A percentile compares a stretch with the other conserved stretches of the same genome.
These are phyloP conservation scores for Euphydryas editha DNA, from an alignment of 2,888 invertebrate species.

Conservation along the genomic window DNA sequence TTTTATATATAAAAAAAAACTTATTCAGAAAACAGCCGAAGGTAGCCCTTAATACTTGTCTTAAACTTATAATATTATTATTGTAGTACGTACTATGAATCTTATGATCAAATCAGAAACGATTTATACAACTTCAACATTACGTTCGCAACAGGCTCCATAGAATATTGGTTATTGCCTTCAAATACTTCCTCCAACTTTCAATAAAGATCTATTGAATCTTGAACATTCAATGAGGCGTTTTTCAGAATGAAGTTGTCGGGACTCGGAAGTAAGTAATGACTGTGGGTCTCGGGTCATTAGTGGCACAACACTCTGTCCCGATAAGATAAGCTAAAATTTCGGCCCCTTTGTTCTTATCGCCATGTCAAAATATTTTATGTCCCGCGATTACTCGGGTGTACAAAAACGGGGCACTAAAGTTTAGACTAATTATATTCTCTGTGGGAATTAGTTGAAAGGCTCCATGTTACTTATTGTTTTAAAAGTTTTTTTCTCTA, in stretches of 20 bases:
- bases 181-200: constrained; percentile 18
- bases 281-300: constrained; percentile 65
- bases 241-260: constrained; percentile 65
- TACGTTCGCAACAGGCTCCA: constrained; percentile 8
- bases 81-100: background rate
- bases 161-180: constrained; percentile 14
- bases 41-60: too few relatives aligned
- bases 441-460: constrained; percentile 36
- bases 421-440: constrained; percentile 36
- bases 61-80: too few relatives aligned
- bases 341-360: constrained; percentile 74
- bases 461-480: constrained; percentile 24
- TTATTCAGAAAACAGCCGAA: too few relatives aligned
- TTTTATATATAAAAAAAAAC: too few relatives aligned
- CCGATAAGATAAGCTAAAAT: constrained; percentile 72
- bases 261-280: constrained; percentile 54
- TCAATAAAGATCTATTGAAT: constrained; percentile 9
- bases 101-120: background rate
- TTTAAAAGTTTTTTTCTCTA: constrained; percentile 16
- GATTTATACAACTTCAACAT: constrained; percentile 6
- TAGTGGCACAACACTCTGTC: constrained; percentile 67
- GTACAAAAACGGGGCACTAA: constrained; percentile 47
- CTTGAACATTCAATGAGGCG: constrained; percentile 15
- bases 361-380: constrained; percentile 79
- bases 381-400: constrained; percentile 64